Percentiles rank a stretch among this genome's conserved stretches.
Evolutionary conservation across 35 echinoderm and acorn worm species (phyloP).

Genomic region (Patiria miniata): DNA sequence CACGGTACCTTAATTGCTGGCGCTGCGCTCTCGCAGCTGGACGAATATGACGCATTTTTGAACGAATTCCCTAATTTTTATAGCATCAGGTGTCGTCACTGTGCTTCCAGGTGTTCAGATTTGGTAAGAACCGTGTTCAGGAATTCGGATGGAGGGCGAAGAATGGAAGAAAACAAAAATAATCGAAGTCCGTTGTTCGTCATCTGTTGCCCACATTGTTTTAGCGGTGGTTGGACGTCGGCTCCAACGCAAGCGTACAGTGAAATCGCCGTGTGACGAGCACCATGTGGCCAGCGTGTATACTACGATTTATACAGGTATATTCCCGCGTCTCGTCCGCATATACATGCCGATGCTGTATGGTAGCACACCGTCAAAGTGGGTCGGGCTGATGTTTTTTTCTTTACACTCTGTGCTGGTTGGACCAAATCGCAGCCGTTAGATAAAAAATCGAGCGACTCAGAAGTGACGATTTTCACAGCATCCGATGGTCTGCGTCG

Average conservation of each 20-base stretch:
- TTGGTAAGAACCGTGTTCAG: not conserved
- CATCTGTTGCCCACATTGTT: constrained; percentile 25
- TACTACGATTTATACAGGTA: not conserved
- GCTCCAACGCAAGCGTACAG: not conserved
- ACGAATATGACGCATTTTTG: constrained; percentile 13
- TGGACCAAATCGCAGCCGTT: constrained; percentile 24
- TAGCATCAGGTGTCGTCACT: constrained; percentile 1
- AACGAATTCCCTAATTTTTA: constrained; percentile 9
- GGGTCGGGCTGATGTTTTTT: not conserved
- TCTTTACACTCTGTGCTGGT: constrained; percentile 10
- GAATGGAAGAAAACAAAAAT: not conserved
- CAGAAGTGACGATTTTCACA: constrained; percentile 28
- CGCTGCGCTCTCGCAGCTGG: not conserved
- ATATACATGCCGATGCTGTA: constrained; percentile 9
- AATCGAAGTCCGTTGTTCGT: not conserved
- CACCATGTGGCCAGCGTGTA: not conserved
- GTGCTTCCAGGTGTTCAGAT: constrained; percentile 19
- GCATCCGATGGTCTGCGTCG: not conserved
- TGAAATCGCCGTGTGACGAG: not conserved
- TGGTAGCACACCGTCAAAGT: not conserved
- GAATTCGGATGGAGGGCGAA: not conserved
- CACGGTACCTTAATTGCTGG: not conserved
- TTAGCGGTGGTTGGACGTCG: not conserved
- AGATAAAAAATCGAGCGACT: constrained; percentile 26
- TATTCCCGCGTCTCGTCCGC: not conserved